Base-by-base conservation (phyloP, 1,140 invertebrate species). In the Oryctes rhinoceros region DNA sequence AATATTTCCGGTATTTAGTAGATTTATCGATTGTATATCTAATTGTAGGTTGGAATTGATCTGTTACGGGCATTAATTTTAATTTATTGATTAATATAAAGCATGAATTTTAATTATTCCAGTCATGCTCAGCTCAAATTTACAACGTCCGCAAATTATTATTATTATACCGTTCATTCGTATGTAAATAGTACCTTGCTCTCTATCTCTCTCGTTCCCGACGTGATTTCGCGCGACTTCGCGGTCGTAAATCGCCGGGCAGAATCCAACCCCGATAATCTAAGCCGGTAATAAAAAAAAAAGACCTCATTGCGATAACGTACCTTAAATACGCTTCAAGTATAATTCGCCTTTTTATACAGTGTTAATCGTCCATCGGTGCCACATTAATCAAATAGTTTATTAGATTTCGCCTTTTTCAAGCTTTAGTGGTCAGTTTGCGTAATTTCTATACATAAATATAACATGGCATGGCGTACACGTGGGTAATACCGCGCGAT, bases 351-450 rank as follows among this genome's bases (percentile, higher is more conserved):
- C 5, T 59, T 59, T 59, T 59, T 59, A 59, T 59, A 18, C 53
- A 6, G 53, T 59, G 53, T 59, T 59, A 59, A 59, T 59, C 18
- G 53, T 59, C 53, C 53, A 59, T 59, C 53, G 10, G 53, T 59
- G 53, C 53, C 53, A 59, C 53, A 59, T 59, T 59, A 59, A 59
- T 59, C 53, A 59, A 59, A 18, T 18, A 59, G 53, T 59, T 59
- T 59, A 59, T 59, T 59, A 15, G 53, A 59, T 59, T n/a, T 59
- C 53, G 53, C 53, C 53, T 59, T 59, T 59, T 59, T 59, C 18
- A 59, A 59, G 13, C 18, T 59, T 59, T 59, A 59, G 15, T 59
- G 18, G 15, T 59, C 53, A 5, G 18, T 59, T 59, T 59, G 53
- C 18, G 53, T 59, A 59, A 59, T 59, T n/a, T n/a, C 15, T 18